These are phyloP conservation scores for Oppia nitens DNA, from an alignment of 1,140 invertebrate species.

Conservation along the genomic window DNA sequence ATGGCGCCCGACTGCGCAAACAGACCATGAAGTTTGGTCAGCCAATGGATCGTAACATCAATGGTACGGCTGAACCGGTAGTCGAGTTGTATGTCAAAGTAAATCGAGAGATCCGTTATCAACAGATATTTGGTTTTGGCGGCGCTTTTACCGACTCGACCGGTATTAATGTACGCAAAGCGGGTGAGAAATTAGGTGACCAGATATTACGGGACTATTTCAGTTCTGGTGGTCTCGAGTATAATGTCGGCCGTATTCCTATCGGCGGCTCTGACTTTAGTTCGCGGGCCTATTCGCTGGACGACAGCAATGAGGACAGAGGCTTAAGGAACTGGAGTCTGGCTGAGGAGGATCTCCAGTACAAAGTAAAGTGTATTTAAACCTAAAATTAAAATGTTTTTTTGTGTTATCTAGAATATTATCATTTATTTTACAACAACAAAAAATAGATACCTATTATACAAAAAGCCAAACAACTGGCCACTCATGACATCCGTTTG, in stretches of 20 bases:
- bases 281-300: conserved; percentile 45
- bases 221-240: conserved; percentile 61
- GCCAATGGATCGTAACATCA: not conserved
- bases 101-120: conserved; percentile 20
- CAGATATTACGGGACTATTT: conserved; percentile 10
- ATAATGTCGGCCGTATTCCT: no score
- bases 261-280: conserved; percentile 67
- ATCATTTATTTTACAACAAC: no score
- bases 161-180: conserved; percentile 21
- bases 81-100: conserved; percentile 12
- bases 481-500: conserved; percentile 36
- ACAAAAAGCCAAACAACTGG: conserved; percentile 36
- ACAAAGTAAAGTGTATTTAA: conserved; percentile 44
- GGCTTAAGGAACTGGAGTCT: conserved; percentile 46
- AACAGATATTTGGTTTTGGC: conserved; percentile 52
- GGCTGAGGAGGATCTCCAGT: conserved; percentile 42
- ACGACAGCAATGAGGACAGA: conserved; percentile 41
- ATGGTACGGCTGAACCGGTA: not conserved
- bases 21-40: no score
- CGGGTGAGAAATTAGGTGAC: not conserved
- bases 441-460: conserved; percentile 49
- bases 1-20: no score
- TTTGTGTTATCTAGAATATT: conserved; percentile 2
- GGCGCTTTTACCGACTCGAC: conserved; percentile 69
- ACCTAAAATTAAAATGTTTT: not conserved